These are phyloP conservation scores for Anguilla anguilla DNA, from an alignment of 2,797 vertebrate genomes.

Conservation along the genomic window DNA sequence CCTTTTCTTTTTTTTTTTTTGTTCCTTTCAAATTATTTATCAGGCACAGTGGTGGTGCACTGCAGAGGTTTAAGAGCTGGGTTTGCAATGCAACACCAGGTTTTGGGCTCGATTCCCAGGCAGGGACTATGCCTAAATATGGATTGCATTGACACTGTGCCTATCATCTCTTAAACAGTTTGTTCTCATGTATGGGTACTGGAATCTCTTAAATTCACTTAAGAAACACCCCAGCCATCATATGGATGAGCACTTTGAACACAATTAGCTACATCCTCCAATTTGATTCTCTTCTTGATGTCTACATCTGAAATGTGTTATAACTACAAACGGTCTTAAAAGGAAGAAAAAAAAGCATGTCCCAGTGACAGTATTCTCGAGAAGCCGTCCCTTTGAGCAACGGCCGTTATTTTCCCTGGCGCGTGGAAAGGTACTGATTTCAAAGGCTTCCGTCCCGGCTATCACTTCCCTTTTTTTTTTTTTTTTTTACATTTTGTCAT, in stretches of 20 bases:
- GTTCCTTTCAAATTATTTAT: neutral
- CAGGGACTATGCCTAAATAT: neutral
- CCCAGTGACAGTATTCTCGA: neutral
- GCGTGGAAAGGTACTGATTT: neutral
- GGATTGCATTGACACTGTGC: neutral
- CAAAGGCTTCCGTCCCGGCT: neutral
- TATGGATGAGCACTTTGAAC: neutral
- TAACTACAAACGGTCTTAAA: slow-evolving; percentile 15
- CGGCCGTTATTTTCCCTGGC: neutral
- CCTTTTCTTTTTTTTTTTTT: neutral
- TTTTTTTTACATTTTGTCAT: neutral
- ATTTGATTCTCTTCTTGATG: slow-evolving; percentile 1
- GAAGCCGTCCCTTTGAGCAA: neutral
- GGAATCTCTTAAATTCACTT: slow-evolving; percentile 3
- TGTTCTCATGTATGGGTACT: slow-evolving; percentile 13
- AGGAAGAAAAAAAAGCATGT: slow-evolving; percentile 14
- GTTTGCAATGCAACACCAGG: neutral
- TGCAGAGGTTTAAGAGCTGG: neutral
- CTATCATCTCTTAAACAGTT: neutral
- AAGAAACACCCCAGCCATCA: neutral
- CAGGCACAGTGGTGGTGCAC: neutral
- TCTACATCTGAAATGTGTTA: slow-evolving; percentile 26
- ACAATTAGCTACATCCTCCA: slow-evolving; percentile 11
- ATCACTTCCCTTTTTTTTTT: neutral
- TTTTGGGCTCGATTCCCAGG: neutral